Evolutionary conservation across 1,140 invertebrate species (phyloP), one percentile per base, ranked within the genome.

Genomic region (Gyrodactylus bullatarudis): DNA sequence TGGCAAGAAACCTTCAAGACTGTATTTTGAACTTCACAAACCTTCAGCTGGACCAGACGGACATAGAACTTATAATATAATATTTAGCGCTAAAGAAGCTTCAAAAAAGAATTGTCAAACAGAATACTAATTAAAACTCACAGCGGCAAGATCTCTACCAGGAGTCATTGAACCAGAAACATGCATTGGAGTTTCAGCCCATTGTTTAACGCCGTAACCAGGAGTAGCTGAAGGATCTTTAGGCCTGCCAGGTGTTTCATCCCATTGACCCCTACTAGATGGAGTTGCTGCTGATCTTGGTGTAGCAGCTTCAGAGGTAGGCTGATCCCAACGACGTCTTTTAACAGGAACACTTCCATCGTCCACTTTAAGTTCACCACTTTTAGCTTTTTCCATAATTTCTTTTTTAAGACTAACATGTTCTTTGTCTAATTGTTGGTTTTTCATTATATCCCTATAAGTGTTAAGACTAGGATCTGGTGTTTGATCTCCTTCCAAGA

Each of bases 161-260:
- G 87, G 87, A 0, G 91, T 89, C 19, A 89, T 93, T 0, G 89
- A 89, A 27, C 23, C 68, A 24, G 34, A 68, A 1, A 68, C 21
- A 26, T 69, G 72, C n/a, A 23, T 26, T 20, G 72, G 72, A 22
- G 72, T 73, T 69, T 73, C 72, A 68, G 72, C 72, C 72, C 72
- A 73, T 26, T 73, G 72, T 23, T 26, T 8, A 73, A 68, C 68
- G 25, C 68, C 26, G 20, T 68, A 26, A 20, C 72, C 72, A 68
- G 72, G 72, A 21, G 72, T 73, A 24, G 72, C 72, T 2, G 34
- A 23, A 24, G 34, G 34, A 68, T 69, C 72, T 68, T 69, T 73
- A 2, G 68, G 34, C 20, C 72, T 23, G 1, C 72, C 72, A 24
- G 72, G 72, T 1, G 72, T 73, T 69, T 73, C 72, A 68, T 68